These are phyloP conservation scores for Trichonephila clavipes DNA, from an alignment of 1,140 invertebrate species.

Conservation along the genomic window DNA sequence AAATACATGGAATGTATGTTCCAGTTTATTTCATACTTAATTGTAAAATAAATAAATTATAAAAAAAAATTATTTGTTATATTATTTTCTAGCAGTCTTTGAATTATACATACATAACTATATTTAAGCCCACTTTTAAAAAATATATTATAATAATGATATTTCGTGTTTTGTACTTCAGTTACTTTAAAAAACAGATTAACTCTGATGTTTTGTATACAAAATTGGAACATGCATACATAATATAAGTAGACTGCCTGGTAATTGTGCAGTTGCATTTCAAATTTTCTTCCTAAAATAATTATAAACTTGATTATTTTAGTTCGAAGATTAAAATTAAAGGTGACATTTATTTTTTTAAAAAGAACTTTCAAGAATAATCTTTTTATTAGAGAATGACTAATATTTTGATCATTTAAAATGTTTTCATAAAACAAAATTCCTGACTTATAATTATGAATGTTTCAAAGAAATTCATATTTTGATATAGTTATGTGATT, in stretches of 20 bases:
- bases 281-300: not conserved
- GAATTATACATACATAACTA: not conserved
- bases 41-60: not conserved
- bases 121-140: not conserved
- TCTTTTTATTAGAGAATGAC: no score
- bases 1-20: constrained; percentile 30
- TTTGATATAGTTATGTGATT: no score
- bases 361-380: no score
- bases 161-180: not conserved
- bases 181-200: not conserved
- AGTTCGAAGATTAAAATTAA: no score
- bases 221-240: constrained; percentile 34
- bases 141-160: not conserved
- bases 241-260: not conserved
- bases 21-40: not conserved
- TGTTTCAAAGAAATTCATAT: no score
- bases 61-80: not conserved
- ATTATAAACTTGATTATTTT: no score
- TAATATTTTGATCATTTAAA: no score
- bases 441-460: no score
- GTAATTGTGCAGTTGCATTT: constrained; percentile 30
- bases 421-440: no score
- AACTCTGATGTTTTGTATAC: not conserved
- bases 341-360: no score
- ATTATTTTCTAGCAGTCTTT: not conserved